Conservation (phyloP, 2,888 invertebrate genomes). For the Pachycephus smyrnensis region DNA sequence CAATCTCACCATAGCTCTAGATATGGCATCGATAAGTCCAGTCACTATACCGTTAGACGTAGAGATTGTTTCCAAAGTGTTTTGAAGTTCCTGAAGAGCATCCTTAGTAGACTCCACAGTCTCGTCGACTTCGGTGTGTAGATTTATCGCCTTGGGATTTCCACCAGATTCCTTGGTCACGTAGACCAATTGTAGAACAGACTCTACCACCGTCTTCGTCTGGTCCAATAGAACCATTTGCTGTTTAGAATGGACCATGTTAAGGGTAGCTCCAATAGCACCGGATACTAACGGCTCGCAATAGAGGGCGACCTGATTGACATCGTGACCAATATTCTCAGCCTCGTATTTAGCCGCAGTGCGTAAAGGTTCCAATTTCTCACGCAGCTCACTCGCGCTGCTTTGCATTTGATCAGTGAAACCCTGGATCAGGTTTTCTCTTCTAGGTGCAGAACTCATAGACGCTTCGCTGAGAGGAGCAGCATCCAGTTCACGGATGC, state of each 20-base stretch:
- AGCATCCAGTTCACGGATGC: conserved; percentile 86
- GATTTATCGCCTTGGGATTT: conserved; percentile 87
- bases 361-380: conserved; percentile 87
- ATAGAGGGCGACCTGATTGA: conserved; percentile 81
- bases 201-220: conserved; percentile 94
- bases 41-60: conserved; percentile 92
- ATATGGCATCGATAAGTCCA: conserved; percentile 89
- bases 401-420: conserved; percentile 84
- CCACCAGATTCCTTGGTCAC: conserved; percentile 92
- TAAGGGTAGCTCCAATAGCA: conserved; percentile 89
- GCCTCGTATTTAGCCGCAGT: conserved; percentile 90
- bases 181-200: conserved; percentile 86
- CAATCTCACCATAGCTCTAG: conserved; percentile 86
- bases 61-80: conserved; percentile 83
- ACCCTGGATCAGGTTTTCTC: conserved; percentile 79
- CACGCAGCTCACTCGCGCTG: conserved; percentile 83
- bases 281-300: conserved; percentile 88
- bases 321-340: conserved; percentile 92
- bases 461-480: conserved; percentile 90
- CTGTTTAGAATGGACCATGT: conserved; percentile 87
- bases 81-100: conserved; percentile 84
- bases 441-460: conserved; percentile 78
- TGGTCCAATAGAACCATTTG: conserved; percentile 91
- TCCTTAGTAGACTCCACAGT: conserved; percentile 81
- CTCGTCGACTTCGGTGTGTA: conserved; percentile 88